Percentiles rank a stretch among this genome's conserved stretches.
phyloP scores from a whole-genome alignment of 64 coral and sea anemone species.

The Montipora foliosa region DNA sequence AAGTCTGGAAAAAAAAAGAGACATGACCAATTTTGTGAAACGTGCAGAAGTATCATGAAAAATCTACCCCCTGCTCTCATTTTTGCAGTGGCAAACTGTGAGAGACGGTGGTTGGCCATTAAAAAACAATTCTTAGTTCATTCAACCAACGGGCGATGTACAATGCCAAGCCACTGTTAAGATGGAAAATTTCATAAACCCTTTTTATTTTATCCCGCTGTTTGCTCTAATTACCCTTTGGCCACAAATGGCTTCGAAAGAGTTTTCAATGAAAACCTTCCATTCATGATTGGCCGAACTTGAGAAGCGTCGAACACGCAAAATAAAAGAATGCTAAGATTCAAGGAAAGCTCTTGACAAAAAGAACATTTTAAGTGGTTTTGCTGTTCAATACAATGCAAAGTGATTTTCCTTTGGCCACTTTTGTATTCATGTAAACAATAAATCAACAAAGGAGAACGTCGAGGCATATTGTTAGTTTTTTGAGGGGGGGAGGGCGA shows the following conservation, averaged over 20 bases:
- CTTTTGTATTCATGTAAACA: conserved; percentile 26
- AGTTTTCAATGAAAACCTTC: neutral
- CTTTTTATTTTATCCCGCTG: conserved; percentile 13
- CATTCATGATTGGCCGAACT: neutral
- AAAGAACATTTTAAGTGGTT: conserved; percentile 14
- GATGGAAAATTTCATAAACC: conserved; percentile 40
- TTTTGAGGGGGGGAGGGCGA: neutral
- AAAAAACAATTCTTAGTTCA: conserved; percentile 18
- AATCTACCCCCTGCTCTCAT: neutral
- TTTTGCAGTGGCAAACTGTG: conserved; percentile 20
- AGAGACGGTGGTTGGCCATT: conserved; percentile 23
- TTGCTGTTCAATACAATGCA: conserved; percentile 28
- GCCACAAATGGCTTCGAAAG: conserved; percentile 23
- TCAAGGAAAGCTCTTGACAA: conserved; percentile 23
- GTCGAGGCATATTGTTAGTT: conserved; percentile 11
- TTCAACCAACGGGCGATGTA: conserved; percentile 14
- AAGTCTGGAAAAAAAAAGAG: neutral
- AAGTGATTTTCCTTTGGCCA: conserved; percentile 18
- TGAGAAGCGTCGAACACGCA: neutral
- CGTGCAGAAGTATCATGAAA: neutral
- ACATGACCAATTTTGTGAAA: neutral
- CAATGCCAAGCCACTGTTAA: conserved; percentile 28
- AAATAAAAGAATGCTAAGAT: conserved; percentile 13
- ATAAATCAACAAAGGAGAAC: conserved; percentile 14
- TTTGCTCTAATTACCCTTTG: neutral